Base-by-base conservation (phyloP, 2,888 invertebrate species). In the Noctua pronuba region DNA sequence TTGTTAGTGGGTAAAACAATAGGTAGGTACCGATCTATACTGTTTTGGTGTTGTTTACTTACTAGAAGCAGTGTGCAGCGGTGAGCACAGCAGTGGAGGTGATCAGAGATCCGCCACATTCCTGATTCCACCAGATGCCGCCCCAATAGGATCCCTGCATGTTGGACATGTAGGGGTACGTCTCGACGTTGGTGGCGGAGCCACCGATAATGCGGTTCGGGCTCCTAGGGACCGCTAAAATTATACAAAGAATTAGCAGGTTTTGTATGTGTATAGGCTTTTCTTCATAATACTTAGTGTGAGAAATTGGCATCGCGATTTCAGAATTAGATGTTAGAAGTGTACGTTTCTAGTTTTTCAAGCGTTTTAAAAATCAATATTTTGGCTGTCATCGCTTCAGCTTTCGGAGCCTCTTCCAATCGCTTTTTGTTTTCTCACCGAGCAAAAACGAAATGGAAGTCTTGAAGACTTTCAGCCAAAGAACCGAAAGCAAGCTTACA, bases 21-120 rank as follows among this genome's bases (percentile, higher is more conserved):
- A 31, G 28, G 10, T 18, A 60, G n/a, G n/a, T n/a, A n/a, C n/a
- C n/a, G n/a, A n/a, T n/a, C 1, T 4, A 10, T 38, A 64, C 6
- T 38, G 24, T 64, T 64, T 24, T 49, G 31, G 24, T 49, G 7
- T 65, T 7, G 18, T 46, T 24, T 46, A 91, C 92, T 88, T 88
- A 94, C 94, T 69, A 28, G 84, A 86, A 92, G 79, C 94, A 94
- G 76, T 94, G 93, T 69, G 94, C 93, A 73, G 94, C 94, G 5
- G 94, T 92, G 5, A 94, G 74, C 0, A 94, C 83, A 1, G 85
- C 18, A 1, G 10, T 85, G 5, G 73, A 13, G 13, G 91, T 94
- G 52, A 95, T 77, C 5, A 94, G 81, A 11, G 93, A 87, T 8
- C 93, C 94, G 0, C 94, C 94, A 77, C 94, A 94, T 5, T 77